These are phyloP conservation scores for Rhinoraja longicauda DNA, from an alignment of 2,797 vertebrate species.

Conservation along the genomic window DNA sequence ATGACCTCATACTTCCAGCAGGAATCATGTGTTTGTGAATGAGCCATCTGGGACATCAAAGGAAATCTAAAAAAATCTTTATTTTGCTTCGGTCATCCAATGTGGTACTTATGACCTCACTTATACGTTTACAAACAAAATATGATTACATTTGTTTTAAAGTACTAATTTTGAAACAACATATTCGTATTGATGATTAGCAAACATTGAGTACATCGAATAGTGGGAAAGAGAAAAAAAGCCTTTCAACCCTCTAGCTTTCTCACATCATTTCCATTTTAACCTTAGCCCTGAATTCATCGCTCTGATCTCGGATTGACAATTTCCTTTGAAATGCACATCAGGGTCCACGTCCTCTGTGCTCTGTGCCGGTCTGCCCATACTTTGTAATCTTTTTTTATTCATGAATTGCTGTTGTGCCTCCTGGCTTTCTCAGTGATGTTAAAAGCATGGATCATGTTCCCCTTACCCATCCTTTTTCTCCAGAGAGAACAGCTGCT, in stretches of 20 bases:
- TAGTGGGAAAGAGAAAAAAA: neutral
- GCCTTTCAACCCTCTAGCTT: neutral
- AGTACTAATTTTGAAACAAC: neutral
- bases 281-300: neutral
- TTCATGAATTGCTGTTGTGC: neutral
- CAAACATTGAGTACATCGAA: neutral
- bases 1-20: neutral
- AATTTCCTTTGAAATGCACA: neutral
- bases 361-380: neutral
- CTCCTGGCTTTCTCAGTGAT: neutral
- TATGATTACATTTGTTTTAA: neutral
- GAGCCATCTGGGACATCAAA: neutral
- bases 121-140: neutral
- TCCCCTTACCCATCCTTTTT: neutral
- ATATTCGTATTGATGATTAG: neutral
- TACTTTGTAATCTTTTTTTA: neutral
- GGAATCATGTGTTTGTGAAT: neutral
- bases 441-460: slow-evolving; percentile 3
- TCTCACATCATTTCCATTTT: neutral
- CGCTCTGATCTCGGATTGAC: neutral
- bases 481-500: neutral
- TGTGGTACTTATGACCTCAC: neutral
- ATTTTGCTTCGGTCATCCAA: neutral
- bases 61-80: neutral
- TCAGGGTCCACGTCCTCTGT: neutral